These are phyloP conservation scores for Frankliniella intonsa DNA, from an alignment of 2,888 invertebrate species.

Conservation along the genomic window DNA sequence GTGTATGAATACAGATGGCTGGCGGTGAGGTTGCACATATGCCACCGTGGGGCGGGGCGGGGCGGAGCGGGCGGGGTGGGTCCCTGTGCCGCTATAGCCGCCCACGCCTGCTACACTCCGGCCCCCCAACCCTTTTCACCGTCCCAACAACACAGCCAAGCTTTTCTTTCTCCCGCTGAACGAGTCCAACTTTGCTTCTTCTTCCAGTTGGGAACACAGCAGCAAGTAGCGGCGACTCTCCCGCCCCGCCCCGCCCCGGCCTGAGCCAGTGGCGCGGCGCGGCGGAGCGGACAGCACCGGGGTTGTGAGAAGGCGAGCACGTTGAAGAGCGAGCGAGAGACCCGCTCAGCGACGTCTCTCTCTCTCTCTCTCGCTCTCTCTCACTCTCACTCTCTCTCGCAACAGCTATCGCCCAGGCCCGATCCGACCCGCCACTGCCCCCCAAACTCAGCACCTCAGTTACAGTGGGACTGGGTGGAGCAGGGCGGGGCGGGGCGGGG, in stretches of 20 bases:
- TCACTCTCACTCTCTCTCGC: not conserved
- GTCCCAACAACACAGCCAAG: not conserved
- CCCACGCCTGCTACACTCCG: too few species aligned
- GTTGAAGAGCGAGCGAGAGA: too few species aligned
- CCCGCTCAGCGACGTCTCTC: too few species aligned
- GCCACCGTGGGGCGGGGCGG: not conserved
- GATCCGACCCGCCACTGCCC: too few species aligned
- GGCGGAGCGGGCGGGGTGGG: not conserved
- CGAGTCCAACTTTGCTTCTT: not conserved
- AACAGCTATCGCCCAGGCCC: too few species aligned
- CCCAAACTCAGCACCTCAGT: too few species aligned
- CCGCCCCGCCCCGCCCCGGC: not conserved
- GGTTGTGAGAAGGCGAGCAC: too few species aligned
- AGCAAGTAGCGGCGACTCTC: not conserved
- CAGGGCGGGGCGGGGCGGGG: not conserved
- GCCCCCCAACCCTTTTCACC: not conserved
- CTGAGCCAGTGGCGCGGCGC: too few species aligned
- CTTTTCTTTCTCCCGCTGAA: not conserved
- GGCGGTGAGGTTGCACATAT: too few species aligned
- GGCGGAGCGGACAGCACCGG: too few species aligned
- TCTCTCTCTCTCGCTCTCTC: not conserved
- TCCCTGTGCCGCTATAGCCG: too few species aligned
- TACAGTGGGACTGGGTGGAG: not conserved
- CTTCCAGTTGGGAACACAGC: conserved; percentile 19
- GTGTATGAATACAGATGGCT: too few species aligned